Percentiles rank a stretch among this genome's conserved stretches.
These are phyloP conservation scores for Drosophila tani DNA, from an alignment of 1,140 invertebrate species.

Conservation along the genomic window DNA sequence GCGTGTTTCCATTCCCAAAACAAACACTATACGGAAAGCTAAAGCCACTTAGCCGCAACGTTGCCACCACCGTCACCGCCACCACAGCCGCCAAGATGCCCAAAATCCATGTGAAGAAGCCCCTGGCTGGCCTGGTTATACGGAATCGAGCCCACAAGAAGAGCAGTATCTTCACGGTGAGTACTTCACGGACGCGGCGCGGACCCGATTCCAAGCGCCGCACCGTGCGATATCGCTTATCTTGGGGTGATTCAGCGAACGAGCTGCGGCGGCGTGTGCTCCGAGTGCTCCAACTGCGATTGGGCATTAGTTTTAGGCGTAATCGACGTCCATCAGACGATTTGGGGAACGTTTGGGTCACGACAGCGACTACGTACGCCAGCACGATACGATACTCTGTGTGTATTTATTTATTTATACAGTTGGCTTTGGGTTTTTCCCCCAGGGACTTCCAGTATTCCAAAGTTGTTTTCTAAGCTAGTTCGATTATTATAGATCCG, in stretches of 20 bases:
- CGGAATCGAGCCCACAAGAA: slow-evolving; percentile 90
- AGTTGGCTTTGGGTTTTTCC: slow-evolving; percentile 7
- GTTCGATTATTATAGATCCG: background rate
- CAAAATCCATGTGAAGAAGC: slow-evolving; percentile 84
- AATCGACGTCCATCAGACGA: slow-evolving; percentile 35
- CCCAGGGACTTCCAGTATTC: slow-evolving; percentile 6
- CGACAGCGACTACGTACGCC: background rate
- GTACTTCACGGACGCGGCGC: slow-evolving; percentile 47
- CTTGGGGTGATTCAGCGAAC: slow-evolving; percentile 34
- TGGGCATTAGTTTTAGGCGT: slow-evolving; percentile 40
- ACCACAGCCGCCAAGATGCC: slow-evolving; percentile 67
- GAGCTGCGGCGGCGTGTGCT: slow-evolving; percentile 14
- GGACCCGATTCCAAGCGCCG: background rate
- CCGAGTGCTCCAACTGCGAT: slow-evolving; percentile 17
- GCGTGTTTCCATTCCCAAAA: slow-evolving; percentile 19
- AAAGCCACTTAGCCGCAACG: slow-evolving; percentile 62
- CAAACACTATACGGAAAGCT: slow-evolving; percentile 34
- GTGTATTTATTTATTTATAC: slow-evolving; percentile 11
- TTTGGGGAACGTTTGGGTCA: slow-evolving; percentile 26
- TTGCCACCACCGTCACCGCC: slow-evolving; percentile 22
- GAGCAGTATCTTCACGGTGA: slow-evolving; percentile 90
- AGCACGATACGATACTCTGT: background rate
- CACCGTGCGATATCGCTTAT: slow-evolving; percentile 23
- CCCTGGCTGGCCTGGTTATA: slow-evolving; percentile 88
- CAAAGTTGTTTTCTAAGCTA: slow-evolving; percentile 2